Percentiles rank a stretch among this genome's conserved stretches.
phyloP scores from a whole-genome alignment of 2,113 vertebrate genomes.

The Alligator sinensis region DNA sequence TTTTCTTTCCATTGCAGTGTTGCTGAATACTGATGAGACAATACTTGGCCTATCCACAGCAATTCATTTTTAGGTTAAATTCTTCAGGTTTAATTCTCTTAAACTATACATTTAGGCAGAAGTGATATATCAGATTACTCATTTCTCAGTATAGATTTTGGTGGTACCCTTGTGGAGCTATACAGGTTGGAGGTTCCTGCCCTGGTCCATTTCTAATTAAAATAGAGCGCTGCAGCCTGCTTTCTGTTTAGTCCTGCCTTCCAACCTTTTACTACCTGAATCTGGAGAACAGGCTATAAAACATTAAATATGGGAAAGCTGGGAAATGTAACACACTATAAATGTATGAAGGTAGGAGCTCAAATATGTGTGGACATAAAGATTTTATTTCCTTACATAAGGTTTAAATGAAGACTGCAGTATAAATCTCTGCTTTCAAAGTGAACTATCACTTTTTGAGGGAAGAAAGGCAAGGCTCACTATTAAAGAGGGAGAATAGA shows the following conservation, averaged over 20 bases:
- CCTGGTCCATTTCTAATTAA: slow-evolving; percentile 63
- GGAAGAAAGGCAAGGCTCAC: slow-evolving; percentile 47
- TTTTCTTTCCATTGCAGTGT: background rate
- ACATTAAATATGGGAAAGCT: slow-evolving; percentile 73
- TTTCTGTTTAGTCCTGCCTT: slow-evolving; percentile 50
- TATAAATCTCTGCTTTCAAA: slow-evolving; percentile 69
- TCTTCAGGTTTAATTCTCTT: background rate
- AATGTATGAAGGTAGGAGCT: slow-evolving; percentile 68
- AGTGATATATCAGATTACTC: background rate
- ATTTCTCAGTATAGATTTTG: slow-evolving; percentile 13
- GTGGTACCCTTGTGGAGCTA: background rate
- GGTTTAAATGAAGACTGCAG: slow-evolving; percentile 72
- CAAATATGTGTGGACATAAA: slow-evolving; percentile 72
- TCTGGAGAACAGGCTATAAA: slow-evolving; percentile 72
- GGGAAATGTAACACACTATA: slow-evolving; percentile 73
- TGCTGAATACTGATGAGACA: slow-evolving; percentile 15
- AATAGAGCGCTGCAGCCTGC: slow-evolving; percentile 47
- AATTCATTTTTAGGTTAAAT: background rate
- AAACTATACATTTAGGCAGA: background rate
- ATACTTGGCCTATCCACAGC: background rate
- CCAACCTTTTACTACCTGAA: slow-evolving; percentile 71
- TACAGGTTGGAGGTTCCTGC: background rate
- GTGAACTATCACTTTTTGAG: slow-evolving; percentile 62
- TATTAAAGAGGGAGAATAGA: slow-evolving; percentile 58
- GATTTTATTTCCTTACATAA: slow-evolving; percentile 78